Evolutionary conservation across 2,113 vertebrate species (phyloP).

Genomic region (Pandion haliaetus): DNA sequence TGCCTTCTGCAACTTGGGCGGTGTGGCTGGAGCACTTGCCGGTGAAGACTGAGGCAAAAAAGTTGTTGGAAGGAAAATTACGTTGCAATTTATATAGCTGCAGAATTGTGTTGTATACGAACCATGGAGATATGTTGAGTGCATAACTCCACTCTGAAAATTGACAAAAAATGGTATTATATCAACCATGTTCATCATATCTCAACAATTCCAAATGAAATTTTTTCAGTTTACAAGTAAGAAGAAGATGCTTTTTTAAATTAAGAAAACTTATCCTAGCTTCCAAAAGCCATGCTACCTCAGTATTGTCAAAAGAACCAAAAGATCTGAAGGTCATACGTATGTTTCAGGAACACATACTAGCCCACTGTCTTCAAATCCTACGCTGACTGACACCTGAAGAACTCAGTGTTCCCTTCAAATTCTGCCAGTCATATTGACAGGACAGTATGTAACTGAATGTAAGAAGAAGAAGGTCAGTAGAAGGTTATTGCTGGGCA

Average conservation of each 20-base stretch:
- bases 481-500: not conserved
- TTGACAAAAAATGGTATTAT: not conserved
- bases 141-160: not conserved
- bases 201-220: not conserved
- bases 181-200: not conserved
- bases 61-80: not conserved
- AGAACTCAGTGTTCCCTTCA: not conserved
- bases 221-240: not conserved
- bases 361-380: not conserved
- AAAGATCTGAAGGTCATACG: not conserved
- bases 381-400: not conserved
- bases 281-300: not conserved
- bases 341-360: not conserved
- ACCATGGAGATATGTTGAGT: not conserved
- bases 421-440: not conserved
- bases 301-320: not conserved
- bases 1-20: too few species aligned
- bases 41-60: too few species aligned
- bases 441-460: not conserved
- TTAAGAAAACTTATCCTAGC: not conserved
- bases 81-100: not conserved
- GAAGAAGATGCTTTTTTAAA: not conserved
- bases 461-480: not conserved
- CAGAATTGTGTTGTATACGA: not conserved
- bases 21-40: too few species aligned